Evolutionary conservation across 1,140 invertebrate species (phyloP).

Genomic region (Bicyclus anynana): DNA sequence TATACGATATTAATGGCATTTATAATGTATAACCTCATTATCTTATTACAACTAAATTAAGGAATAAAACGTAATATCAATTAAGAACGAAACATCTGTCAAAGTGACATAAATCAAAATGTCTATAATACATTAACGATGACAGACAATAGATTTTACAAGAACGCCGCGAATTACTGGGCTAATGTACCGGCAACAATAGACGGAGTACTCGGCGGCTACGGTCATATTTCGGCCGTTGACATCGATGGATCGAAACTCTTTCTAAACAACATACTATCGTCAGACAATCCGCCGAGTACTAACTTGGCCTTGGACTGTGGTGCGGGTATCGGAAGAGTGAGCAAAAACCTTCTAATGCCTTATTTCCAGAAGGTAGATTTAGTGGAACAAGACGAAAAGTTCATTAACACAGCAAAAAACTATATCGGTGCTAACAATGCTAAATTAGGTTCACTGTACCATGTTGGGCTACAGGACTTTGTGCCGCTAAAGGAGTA

Average conservation of each 20-base stretch:
- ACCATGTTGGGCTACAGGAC: constrained; percentile 85
- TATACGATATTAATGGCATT: no score
- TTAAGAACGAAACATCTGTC: no score
- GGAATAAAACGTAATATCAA: no score
- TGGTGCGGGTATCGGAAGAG: constrained; percentile 97
- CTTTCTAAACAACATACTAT: constrained; percentile 86
- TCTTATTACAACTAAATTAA: no score
- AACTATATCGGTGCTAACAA: constrained; percentile 44
- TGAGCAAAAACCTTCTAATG: constrained; percentile 93
- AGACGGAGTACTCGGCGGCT: constrained; percentile 97
- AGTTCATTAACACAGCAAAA: constrained; percentile 65
- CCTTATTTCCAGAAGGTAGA: constrained; percentile 92
- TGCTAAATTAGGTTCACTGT: constrained; percentile 79
- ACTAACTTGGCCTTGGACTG: constrained; percentile 91
- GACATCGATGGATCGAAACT: constrained; percentile 92
- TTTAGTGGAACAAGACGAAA: constrained; percentile 94
- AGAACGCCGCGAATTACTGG: constrained; percentile 89
- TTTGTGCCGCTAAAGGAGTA: constrained; percentile 88
- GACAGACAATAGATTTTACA: constrained; percentile 79
- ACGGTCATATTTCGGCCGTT: constrained; percentile 88
- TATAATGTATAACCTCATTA: no score
- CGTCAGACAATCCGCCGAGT: constrained; percentile 78
- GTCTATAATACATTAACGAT: constrained; percentile 11
- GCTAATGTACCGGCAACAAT: constrained; percentile 89
- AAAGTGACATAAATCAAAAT: neutral